Evolutionary conservation across 2,888 invertebrate genomes (phyloP), one percentile per base, ranked within the genome.

Genomic region (Lepidochrysops patricia): DNA sequence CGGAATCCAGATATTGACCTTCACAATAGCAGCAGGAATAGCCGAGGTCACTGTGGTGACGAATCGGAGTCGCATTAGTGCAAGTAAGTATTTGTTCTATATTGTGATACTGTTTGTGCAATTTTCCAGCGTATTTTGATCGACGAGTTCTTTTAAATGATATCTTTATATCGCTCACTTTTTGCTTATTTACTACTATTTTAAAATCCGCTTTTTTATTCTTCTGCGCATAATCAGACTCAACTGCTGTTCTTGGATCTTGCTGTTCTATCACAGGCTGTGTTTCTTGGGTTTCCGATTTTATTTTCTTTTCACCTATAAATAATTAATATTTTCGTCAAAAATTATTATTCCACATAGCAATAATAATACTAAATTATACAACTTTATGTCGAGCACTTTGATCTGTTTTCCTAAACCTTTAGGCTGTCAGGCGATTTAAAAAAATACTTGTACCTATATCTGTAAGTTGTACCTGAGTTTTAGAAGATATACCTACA

Each of bases 51-150:
- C 66, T 71, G 9, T 70, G 69, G 2, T 69, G 66, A 43, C 75
- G 65, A n/a, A 79, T 77, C 0, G 80, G 79, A 0, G 82, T 82
- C 0, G 82, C 82, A 54, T 82, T 82, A 0, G 81, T 70, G 58
- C 67, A 67, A 1, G 68, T 61, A 1, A 80, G 64, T 13, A 81
- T 67, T 57, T 71, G 69, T 62, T 68, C 69, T n/a, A 76, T 70
- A 60, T 76, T 79, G 6, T 60, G 64, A 4, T 73, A 66, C 64
- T 79, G 79, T 66, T 77, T 78, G n/a, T 67, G 59, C 0, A 37
- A 15, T 15, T 37, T 37, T 15, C 15, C 37, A 15, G 37, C 37
- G 37, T 2, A 13, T 37, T 37, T 37, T 2, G 37, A 37, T 1
- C 15, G 13, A 15, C 15, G 6, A 29, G 29, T 29, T 15, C 15